Evolutionary conservation across 2,888 invertebrate species (phyloP), one percentile per base, ranked within the genome.

Genomic region (Conchocele bisecta): DNA sequence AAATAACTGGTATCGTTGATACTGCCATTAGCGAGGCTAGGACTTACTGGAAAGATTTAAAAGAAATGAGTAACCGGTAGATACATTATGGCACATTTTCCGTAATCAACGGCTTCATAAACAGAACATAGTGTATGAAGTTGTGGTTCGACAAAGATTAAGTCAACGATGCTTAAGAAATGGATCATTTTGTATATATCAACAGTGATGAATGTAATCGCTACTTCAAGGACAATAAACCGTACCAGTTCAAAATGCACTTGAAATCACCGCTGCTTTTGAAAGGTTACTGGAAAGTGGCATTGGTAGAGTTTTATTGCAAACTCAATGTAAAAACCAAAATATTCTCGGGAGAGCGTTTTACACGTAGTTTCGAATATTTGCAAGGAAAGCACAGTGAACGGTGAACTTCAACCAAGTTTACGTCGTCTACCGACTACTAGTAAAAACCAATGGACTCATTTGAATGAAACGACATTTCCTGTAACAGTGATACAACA

Each of bases 191-290:
- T 9, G 42, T 42, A n/a, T 42, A 42, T 42, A 42, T 42, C n/a
- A 42, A 22, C 7, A 42, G 42, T 22, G 42, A 42, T 42, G 42
- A 42, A n/a, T 42, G 42, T 22, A 22, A 42, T 42, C 17, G 22
- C 22, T 42, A 42, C 42, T 42, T 42, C 22, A 6, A 15, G 22
- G 42, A 6, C 7, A 42, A 42, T n/a, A 6, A 42, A 15, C 42
- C 42, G 6, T 42, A 42, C 22, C n/a, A 42, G n/a, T 42, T 42
- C 22, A 42, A n/a, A 42, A 22, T 42, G n/a, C 42, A 42, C 42
- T 9, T 42, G 42, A 42, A 42, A 42, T 20, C 6, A 15, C 42
- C 42, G 7, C 22, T 42, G n/a, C n/a, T 42, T 42, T n/a, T 42
- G n/a, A 42, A 42, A 42, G 42, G 42, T 20, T 42, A 20, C 22